Evolutionary conservation across 2,797 vertebrate species (phyloP).

Genomic region (Heteromormyrus szaboi): DNA sequence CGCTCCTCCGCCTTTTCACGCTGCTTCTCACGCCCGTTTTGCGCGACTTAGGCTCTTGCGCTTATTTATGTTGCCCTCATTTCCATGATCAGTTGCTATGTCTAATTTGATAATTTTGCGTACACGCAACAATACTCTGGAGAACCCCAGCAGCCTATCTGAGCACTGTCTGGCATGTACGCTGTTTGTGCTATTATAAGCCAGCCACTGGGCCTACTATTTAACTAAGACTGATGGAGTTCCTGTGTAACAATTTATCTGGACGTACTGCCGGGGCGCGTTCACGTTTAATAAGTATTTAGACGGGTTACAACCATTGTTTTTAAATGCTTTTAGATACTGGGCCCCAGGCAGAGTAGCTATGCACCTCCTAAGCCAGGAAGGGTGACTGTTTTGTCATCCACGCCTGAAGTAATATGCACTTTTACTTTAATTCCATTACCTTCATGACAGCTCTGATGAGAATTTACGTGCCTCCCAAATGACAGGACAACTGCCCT

Average conservation of each 20-base stretch:
- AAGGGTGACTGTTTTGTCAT: neutral
- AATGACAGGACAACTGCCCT: neutral
- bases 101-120: neutral
- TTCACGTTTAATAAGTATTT: neutral
- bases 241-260: neutral
- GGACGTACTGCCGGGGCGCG: neutral
- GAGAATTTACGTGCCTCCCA: neutral
- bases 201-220: neutral
- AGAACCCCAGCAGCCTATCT: neutral
- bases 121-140: neutral
- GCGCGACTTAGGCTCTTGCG: neutral
- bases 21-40: neutral
- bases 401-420: neutral
- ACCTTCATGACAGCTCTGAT: neutral
- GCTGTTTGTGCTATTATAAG: neutral
- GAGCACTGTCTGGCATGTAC: neutral
- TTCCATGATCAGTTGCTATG: neutral
- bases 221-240: neutral
- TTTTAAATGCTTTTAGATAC: neutral
- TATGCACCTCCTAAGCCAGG: neutral
- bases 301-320: neutral
- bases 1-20: constrained; percentile 28
- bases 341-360: neutral
- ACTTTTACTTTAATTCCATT: neutral
- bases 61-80: neutral